Evolutionary conservation across 2,888 invertebrate species (phyloP).

Genomic region (Chydorus sphaericus): DNA sequence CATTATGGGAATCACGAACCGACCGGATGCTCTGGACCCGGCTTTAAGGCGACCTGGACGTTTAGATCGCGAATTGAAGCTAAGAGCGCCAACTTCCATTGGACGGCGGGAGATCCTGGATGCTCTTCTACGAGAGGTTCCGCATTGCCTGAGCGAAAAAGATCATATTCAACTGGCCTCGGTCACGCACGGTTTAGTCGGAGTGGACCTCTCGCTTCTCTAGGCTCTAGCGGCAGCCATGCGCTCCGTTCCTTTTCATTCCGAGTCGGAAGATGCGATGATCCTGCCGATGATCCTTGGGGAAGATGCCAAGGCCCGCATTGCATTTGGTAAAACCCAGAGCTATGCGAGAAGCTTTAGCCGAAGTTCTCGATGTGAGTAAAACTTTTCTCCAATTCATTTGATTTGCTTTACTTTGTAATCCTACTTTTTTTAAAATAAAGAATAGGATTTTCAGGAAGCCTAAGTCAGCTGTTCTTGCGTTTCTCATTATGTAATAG

Average conservation of each 20-base stretch:
- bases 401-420: too few species aligned
- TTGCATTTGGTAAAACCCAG: constrained; percentile 51
- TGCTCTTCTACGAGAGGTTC: constrained; percentile 42
- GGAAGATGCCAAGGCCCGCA: too few species aligned
- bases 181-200: constrained; percentile 76
- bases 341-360: constrained; percentile 75
- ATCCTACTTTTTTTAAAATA: too few species aligned
- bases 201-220: constrained; percentile 66
- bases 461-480: too few species aligned
- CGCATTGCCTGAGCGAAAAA: constrained; percentile 38
- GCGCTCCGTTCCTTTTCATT: neutral
- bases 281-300: too few species aligned
- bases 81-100: constrained; percentile 53
- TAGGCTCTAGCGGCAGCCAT: constrained; percentile 46
- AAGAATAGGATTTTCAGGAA: too few species aligned
- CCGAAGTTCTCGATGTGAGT: constrained; percentile 54
- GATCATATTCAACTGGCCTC: constrained; percentile 48
- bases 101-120: constrained; percentile 51
- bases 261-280: neutral
- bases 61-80: constrained; percentile 65
- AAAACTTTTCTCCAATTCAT: too few species aligned
- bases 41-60: constrained; percentile 58
- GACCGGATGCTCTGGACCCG: constrained; percentile 57
- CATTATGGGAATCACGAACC: constrained; percentile 13
- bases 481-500: too few species aligned